Evolutionary conservation across 2,113 vertebrate genomes (phyloP), one percentile per base, ranked within the genome.

Genomic region (Meriones unguiculatus): DNA sequence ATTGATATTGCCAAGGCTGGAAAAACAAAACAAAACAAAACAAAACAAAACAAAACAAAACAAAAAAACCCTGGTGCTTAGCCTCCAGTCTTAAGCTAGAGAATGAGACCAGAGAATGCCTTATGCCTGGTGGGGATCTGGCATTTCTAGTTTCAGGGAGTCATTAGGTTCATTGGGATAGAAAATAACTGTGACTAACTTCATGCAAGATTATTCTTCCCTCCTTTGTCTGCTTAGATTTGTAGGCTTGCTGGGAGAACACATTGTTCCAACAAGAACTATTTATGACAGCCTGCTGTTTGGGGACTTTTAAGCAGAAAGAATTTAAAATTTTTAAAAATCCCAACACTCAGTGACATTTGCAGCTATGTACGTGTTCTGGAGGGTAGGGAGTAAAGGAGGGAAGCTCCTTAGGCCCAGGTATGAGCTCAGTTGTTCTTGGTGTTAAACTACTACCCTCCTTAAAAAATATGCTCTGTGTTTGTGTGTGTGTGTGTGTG

Each of bases 261-360:
- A 22, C 59, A 76, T 38, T 54, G 75, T 75, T 82, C 90, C 67
- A 67, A 6, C 2, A 65, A 88, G 89, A 93, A 14, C 88, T 25
- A 59, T 22, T 73, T 72, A 59, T 17, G 70, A 69, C 28, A 62
- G 64, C 35, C 28, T 20, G 30, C 57, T 69, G 50, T 81, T 85
- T 5, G 7, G 50, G 59, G 76, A 87, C 91, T 35, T 65, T 77
- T 59, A 57, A 81, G 41, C 32, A 91, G 65, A 85, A 9, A 84
- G 11, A 92, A 35, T 65, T 89, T 72, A 6, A 32, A 85, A 64
- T 46, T 92, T 93, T 72, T 70, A 25, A 54, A 64, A 80, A 65
- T 32, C 81, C 30, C 0, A 7, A n/a, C 3, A 18, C 72, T 52
- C 62, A 73, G 73, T 54, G 85, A 54, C 0, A 41, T 30, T 64